Percentiles rank a stretch among this genome's conserved stretches.
phyloP scores from a whole-genome alignment of 2,797 vertebrate species.

The Hemibagrus guttatus region DNA sequence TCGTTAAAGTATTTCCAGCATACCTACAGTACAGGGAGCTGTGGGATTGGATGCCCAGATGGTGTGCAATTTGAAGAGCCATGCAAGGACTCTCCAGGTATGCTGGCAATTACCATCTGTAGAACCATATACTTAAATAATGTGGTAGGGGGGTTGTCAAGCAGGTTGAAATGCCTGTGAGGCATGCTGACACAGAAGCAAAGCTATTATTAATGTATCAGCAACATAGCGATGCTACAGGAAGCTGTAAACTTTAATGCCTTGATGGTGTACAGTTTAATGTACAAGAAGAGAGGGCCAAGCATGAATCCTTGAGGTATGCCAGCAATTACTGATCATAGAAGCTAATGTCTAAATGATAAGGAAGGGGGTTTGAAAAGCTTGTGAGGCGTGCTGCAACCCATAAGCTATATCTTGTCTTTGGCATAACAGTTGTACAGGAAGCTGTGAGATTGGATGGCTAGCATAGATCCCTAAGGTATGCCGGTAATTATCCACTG shows the following conservation, averaged over 20 bases:
- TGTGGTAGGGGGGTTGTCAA: neutral
- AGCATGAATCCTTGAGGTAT: neutral
- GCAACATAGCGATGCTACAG: neutral
- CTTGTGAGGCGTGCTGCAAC: neutral
- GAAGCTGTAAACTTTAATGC: neutral
- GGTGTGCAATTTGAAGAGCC: slow-evolving; percentile 7
- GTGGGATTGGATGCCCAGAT: slow-evolving; percentile 9
- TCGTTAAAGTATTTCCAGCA: slow-evolving; percentile 2
- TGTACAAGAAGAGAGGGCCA: neutral
- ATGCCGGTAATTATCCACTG: neutral
- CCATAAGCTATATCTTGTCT: neutral
- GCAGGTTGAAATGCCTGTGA: neutral
- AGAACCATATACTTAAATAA: slow-evolving; percentile 1
- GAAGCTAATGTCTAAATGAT: neutral
- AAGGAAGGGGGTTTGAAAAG: neutral
- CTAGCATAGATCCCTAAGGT: too few species aligned
- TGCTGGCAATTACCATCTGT: neutral
- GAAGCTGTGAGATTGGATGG: neutral
- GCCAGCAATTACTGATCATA: neutral
- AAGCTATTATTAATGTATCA: neutral
- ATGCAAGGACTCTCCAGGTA: slow-evolving; percentile 11
- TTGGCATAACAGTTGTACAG: neutral
- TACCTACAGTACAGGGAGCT: neutral
- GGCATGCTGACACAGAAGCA: neutral
- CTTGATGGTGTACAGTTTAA: too few species aligned